Evolutionary conservation across 2,888 invertebrate species (phyloP).

Genomic region (Leucophenga montana): DNA sequence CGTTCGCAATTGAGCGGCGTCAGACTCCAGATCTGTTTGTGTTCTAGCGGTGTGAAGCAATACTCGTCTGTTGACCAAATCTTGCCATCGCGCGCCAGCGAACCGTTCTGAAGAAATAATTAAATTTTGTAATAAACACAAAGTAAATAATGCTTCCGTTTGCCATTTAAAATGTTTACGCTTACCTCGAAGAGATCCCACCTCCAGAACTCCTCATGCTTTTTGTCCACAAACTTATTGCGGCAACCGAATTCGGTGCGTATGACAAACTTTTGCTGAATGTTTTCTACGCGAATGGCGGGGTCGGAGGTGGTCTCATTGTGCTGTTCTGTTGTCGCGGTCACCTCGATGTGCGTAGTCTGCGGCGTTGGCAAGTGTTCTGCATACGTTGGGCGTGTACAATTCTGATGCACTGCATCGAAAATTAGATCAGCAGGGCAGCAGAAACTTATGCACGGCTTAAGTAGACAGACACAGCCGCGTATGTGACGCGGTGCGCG

Average conservation of each 20-base stretch:
- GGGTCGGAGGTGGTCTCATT: conserved; percentile 12
- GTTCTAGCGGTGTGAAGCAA: conserved; percentile 60
- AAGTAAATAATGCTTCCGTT: neutral
- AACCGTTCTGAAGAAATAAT: conserved; percentile 50
- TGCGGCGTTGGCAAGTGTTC: conserved; percentile 37
- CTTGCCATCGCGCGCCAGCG: conserved; percentile 47
- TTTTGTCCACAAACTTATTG: conserved; percentile 58
- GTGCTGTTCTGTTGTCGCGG: conserved; percentile 11
- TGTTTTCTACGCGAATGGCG: conserved; percentile 46
- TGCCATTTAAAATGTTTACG: neutral
- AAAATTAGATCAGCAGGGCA: conserved; percentile 60
- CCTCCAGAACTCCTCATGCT: conserved; percentile 58
- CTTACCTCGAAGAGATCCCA: conserved; percentile 59
- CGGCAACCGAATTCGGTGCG: conserved; percentile 62
- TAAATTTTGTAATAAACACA: neutral
- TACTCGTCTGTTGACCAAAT: conserved; percentile 62
- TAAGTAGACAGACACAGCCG: conserved; percentile 68
- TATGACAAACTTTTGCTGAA: conserved; percentile 55
- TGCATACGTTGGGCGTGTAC: conserved; percentile 43
- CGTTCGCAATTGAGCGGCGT: conserved; percentile 61
- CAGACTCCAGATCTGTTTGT: conserved; percentile 58
- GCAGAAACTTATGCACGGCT: conserved; percentile 70
- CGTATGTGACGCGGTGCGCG: conserved; percentile 55
- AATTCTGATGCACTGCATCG: conserved; percentile 49
- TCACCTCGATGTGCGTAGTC: conserved; percentile 59